phyloP scores from a whole-genome alignment of 2,888 invertebrate genomes.

The Pachliopta kotzebuea region DNA sequence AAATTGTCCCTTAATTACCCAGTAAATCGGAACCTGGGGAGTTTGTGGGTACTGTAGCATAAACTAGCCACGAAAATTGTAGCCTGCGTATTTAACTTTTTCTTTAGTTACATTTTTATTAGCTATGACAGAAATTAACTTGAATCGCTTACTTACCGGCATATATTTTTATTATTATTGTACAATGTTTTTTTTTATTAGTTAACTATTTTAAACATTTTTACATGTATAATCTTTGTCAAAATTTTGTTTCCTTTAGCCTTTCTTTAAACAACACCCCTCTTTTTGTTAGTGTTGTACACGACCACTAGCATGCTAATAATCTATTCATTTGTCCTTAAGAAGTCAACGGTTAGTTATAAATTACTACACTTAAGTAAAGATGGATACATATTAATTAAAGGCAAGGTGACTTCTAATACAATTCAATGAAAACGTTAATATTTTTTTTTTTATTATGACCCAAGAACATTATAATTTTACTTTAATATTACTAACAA shows the following conservation, averaged over 20 bases:
- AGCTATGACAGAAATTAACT: not conserved
- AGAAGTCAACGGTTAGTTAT: no score
- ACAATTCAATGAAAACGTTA: no score
- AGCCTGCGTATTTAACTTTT: not conserved
- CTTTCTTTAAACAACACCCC: no score
- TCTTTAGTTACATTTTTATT: not conserved
- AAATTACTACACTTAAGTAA: no score
- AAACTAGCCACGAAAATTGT: not conserved
- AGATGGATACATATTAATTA: no score
- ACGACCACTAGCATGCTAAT: no score
- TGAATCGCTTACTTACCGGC: not conserved
- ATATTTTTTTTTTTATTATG: no score
- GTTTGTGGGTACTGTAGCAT: not conserved
- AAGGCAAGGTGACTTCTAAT: no score
- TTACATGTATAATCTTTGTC: no score
- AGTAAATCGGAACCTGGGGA: constrained; percentile 5
- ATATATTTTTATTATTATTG: not conserved
- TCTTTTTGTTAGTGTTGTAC: no score
- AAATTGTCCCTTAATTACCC: constrained; percentile 47
- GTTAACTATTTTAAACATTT: not conserved
- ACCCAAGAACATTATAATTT: not conserved
- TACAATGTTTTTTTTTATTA: not conserved
- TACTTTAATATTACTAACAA: constrained; percentile 1
- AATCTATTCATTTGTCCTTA: no score
- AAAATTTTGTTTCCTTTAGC: no score